These are phyloP conservation scores for Cathartes aura DNA, from an alignment of 2,113 vertebrate species.

Conservation along the genomic window DNA sequence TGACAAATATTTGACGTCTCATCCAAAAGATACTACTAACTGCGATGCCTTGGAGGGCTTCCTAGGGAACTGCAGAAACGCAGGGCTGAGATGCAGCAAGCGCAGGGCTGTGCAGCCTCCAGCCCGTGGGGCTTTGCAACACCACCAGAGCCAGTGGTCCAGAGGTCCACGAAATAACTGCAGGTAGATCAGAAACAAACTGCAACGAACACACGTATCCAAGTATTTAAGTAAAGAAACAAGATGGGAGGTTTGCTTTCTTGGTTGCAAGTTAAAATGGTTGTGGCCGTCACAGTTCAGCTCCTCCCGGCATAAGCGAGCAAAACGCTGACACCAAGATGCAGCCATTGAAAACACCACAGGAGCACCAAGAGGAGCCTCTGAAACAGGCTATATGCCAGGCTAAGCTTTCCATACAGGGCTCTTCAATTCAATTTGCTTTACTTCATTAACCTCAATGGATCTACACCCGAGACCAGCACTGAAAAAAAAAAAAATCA, in stretches of 20 bases:
- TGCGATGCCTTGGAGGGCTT: background rate
- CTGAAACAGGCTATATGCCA: background rate
- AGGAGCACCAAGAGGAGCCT: background rate
- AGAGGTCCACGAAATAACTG: background rate
- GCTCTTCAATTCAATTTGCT: background rate
- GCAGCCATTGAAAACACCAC: background rate
- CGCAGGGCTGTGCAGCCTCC: background rate
- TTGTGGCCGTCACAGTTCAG: background rate
- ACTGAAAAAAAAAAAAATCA: background rate
- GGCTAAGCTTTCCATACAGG: background rate
- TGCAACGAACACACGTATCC: rapidly evolving
- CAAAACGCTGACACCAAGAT: background rate
- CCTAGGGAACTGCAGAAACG: background rate
- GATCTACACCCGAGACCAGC: background rate
- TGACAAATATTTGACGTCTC: background rate
- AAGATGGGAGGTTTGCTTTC: rapidly evolving
- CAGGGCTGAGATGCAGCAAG: background rate
- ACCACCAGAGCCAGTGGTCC: no score
- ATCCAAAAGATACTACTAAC: background rate
- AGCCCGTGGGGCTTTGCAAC: background rate
- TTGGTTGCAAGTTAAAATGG: background rate
- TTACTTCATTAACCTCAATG: conserved; percentile 23
- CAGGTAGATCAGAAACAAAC: background rate
- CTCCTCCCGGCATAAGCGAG: rapidly evolving
- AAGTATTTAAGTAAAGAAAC: background rate